Percentiles rank a stretch among this genome's conserved stretches.
phyloP scores from a whole-genome alignment of 2,113 vertebrate genomes.

The Sardina pilchardus region DNA sequence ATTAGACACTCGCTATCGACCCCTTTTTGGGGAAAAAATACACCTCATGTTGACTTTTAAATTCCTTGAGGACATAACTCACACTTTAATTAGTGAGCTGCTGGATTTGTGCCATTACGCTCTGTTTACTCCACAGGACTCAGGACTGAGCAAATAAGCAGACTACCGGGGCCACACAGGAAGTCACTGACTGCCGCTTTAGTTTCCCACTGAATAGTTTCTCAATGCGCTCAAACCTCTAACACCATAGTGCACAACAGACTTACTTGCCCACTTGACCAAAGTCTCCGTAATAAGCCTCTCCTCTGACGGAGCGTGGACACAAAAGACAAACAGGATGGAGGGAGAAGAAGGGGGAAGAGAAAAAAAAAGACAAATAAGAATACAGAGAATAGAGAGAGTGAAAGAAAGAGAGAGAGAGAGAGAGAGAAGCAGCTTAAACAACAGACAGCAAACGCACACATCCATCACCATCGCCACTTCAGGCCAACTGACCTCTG shows the following conservation, averaged over 20 bases:
- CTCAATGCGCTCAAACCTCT: conserved; percentile 26
- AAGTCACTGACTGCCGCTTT: not conserved
- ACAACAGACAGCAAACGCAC: not conserved
- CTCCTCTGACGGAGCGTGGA: conserved; percentile 62
- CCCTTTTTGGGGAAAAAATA: not conserved
- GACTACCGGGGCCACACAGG: not conserved
- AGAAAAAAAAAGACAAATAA: conserved; percentile 28
- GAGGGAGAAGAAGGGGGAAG: conserved; percentile 46
- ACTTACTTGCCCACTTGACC: conserved; percentile 75
- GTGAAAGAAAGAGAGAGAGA: no score
- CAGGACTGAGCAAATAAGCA: not conserved
- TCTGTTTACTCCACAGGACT: not conserved
- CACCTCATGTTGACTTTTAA: not conserved
- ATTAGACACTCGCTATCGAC: not conserved
- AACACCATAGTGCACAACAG: conserved; percentile 42
- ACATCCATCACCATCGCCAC: conserved; percentile 22
- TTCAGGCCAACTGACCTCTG: not conserved
- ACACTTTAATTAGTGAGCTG: not conserved
- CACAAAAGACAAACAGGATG: conserved; percentile 16
- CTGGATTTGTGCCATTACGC: not conserved
- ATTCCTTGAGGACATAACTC: not conserved
- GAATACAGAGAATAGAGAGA: conserved; percentile 14
- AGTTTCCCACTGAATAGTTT: not conserved
- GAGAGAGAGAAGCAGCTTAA: conserved; percentile 11
- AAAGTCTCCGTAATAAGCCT: conserved; percentile 69